Base-by-base conservation (phyloP, 1,140 invertebrate species). In the Tenebrio molitor region DNA sequence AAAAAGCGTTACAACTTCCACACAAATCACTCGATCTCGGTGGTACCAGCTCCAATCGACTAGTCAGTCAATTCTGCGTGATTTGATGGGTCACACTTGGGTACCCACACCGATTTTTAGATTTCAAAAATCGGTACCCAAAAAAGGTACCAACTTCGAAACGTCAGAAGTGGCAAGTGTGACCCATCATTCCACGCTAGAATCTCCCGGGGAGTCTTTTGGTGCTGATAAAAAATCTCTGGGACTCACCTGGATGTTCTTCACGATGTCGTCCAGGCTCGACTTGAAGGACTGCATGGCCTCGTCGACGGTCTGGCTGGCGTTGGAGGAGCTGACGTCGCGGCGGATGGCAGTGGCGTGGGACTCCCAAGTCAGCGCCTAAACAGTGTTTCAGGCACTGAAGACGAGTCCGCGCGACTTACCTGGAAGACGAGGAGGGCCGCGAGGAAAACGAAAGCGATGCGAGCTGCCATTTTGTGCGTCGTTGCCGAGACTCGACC, bases 191-290 rank as follows among this genome's bases (percentile, higher is more conserved):
- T n/a, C n/a, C n/a, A n/a, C n/a, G n/a, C n/a, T n/a, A n/a, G n/a
- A n/a, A n/a, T n/a, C n/a, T n/a, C n/a, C n/a, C n/a, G n/a, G n/a
- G n/a, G n/a, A n/a, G n/a, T n/a, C n/a, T n/a, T n/a, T n/a, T n/a
- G n/a, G n/a, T n/a, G n/a, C n/a, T n/a, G n/a, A n/a, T n/a, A n/a
- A n/a, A n/a, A n/a, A n/a, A n/a, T n/a, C n/a, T n/a, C n/a, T n/a
- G n/a, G n/a, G 42, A 64, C 36, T 39, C 72, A 78, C 78, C 71
- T 78, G 72, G 33, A 79, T 63, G 39, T 77, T 76, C 1, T 69
- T 50, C 0, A 75, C 62, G 1, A 79, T 68, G n/a, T 79, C 73
- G 3, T 79, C 74, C 2, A 78, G 64, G 15, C 76, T 71, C 6
- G 69, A 58, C 64, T 75, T 77, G 21, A 78, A 50, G 0, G 72